Base-by-base conservation (phyloP, 1,140 invertebrate genomes). In the Tyrophagus putrescentiae region DNA sequence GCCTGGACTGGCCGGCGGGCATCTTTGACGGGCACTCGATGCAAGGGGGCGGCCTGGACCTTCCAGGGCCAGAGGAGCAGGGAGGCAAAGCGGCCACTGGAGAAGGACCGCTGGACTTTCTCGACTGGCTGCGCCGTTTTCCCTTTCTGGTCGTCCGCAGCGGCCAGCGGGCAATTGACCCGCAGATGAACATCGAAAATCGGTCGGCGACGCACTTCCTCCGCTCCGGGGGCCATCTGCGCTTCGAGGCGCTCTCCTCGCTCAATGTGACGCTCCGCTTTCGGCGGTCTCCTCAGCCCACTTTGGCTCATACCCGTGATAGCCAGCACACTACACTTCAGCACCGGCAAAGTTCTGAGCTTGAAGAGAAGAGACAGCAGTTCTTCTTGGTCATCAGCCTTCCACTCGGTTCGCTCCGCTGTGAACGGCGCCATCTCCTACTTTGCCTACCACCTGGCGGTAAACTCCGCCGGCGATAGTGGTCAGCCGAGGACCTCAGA, bases 171-270 rank as follows among this genome's bases (percentile, higher is more conserved):
- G 29, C 57, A 3, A 59, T 59, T 45, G 57, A 59, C 50, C 57
- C 57, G 34, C 57, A 45, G 23, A 3, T 59, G 3, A 42, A 59
- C 23, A 59, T 59, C 13, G 25, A 59, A 5, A 59, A 59, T 45
- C 34, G 23, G 18, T 44, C 57, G 21, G 41, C 32, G 33, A 59
- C 25, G 21, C 57, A 59, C 36, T 59, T 28, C 39, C 57, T 59
- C n/a, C 34, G 25, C 31, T 59, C 57, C 9, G n/a, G n/a, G n/a
- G 18, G 25, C 4, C 23, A 44, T 31, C 6, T 59, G 2, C 57
- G 57, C 33, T 42, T 59, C 13, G 57, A 59, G 23, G 39, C 34
- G 29, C 36, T 45, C 9, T 59, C 34, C 9, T 42, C 57, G 9
- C 29, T 29, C 9, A 59, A 59, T 45, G 6, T 59, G 21, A 59